Conservation (phyloP, 2,888 invertebrate species). For the Drosophila trichaetosa region DNA sequence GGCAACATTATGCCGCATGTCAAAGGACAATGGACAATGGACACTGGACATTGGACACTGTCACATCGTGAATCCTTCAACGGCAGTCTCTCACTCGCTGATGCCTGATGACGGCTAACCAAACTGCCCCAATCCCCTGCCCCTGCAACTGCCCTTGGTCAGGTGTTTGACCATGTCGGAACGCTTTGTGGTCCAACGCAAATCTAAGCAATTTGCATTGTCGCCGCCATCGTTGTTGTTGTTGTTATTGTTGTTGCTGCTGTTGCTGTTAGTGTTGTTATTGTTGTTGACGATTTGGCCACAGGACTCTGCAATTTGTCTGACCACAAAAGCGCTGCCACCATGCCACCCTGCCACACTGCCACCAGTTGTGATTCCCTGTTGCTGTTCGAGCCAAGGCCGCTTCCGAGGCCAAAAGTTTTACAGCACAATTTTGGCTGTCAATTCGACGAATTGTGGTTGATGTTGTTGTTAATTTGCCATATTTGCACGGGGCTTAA, state of each 20-base stretch:
- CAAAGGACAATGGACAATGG: slow-evolving; percentile 52
- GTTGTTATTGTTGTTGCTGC: slow-evolving; percentile 25
- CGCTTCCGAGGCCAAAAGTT: slow-evolving; percentile 16
- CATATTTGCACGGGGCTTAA: slow-evolving; percentile 25
- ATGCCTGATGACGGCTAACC: slow-evolving; percentile 30
- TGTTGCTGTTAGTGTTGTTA: slow-evolving; percentile 20
- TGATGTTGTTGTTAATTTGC: slow-evolving; percentile 30
- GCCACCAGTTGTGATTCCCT: background rate
- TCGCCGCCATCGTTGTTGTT: slow-evolving; percentile 22
- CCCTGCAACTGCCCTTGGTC: slow-evolving; percentile 22
- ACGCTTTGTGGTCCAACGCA: slow-evolving; percentile 71
- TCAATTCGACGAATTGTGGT: slow-evolving; percentile 37
- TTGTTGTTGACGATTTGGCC: slow-evolving; percentile 56
- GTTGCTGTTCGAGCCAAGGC: slow-evolving; percentile 3
- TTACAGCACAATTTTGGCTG: slow-evolving; percentile 16
- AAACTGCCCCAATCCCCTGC: background rate
- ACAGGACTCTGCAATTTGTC: slow-evolving; percentile 57
- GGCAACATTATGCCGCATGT: slow-evolving; percentile 75
- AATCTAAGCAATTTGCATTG: slow-evolving; percentile 77
- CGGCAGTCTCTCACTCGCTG: slow-evolving; percentile 47
- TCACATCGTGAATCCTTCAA: slow-evolving; percentile 85
- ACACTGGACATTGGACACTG: slow-evolving; percentile 70
- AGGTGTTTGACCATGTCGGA: slow-evolving; percentile 56
- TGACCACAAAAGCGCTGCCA: slow-evolving; percentile 61
- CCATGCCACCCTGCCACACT: background rate